Evolutionary conservation across 2,797 vertebrate species (phyloP).

Genomic region (Karalla daura): DNA sequence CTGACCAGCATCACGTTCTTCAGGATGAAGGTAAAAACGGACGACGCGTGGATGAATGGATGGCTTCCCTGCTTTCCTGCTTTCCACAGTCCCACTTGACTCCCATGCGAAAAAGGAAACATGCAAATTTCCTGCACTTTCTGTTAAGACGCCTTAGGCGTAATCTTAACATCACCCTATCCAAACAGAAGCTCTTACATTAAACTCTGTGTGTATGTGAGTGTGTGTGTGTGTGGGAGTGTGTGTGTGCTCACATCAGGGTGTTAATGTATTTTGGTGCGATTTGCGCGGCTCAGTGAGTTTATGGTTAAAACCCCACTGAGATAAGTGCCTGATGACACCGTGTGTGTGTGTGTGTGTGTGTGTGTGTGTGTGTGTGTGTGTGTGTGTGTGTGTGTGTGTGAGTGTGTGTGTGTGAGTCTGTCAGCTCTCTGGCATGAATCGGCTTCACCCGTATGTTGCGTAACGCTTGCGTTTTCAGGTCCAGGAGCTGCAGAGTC

Average conservation of each 20-base stretch:
- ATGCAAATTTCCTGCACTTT: constrained; percentile 19
- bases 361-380: too few species aligned
- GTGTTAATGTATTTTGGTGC: constrained; percentile 7
- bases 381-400: too few species aligned
- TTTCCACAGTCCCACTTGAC: neutral
- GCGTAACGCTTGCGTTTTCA: constrained; percentile 69
- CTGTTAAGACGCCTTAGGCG: constrained; percentile 35
- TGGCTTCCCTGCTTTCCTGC: neutral
- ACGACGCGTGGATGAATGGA: neutral
- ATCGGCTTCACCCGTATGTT: constrained; percentile 34
- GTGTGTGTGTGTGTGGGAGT: neutral
- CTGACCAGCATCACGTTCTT: constrained; percentile 99
- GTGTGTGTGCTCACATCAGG: constrained; percentile 1
- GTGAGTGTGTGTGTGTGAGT: too few species aligned
- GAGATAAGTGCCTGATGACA: constrained; percentile 18
- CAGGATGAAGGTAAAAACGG: constrained; percentile 97
- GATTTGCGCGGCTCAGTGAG: constrained; percentile 29
- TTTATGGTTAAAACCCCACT: constrained; percentile 29
- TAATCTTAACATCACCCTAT: constrained; percentile 51
- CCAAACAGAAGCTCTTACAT: constrained; percentile 46
- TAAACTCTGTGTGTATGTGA: constrained; percentile 14
- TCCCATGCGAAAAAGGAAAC: constrained; percentile 28
- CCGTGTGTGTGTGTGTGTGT: constrained; percentile 4
- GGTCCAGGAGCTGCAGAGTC: constrained; percentile 97
- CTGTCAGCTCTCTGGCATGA: constrained; percentile 27